A percentile compares a stretch with the other conserved stretches of the same genome.
phyloP scores from a whole-genome alignment of 2,888 invertebrate genomes.

The Cepaea hortensis region DNA sequence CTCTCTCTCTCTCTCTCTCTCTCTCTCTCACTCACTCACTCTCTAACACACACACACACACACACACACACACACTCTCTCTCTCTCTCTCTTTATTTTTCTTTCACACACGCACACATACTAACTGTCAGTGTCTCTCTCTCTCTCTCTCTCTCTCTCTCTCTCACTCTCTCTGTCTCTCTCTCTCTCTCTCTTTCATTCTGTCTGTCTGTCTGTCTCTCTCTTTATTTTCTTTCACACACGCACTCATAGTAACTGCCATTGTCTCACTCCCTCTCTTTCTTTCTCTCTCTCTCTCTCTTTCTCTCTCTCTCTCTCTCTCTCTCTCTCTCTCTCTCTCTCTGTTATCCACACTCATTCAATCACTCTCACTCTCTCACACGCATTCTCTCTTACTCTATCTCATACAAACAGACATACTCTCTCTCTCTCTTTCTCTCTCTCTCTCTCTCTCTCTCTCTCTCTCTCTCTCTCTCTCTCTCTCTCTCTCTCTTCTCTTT shows the following conservation, averaged over 20 bases:
- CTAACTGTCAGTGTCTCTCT: not conserved
- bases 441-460: too few species aligned
- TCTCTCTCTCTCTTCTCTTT: too few species aligned
- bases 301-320: constrained; percentile 19
- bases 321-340: too few species aligned
- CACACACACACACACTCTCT: not conserved
- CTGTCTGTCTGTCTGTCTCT: constrained; percentile 18
- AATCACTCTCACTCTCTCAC: not conserved
- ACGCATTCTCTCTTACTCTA: not conserved
- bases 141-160: not conserved
- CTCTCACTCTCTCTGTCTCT: not conserved
- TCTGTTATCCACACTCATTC: not conserved
- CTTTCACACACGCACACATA: not conserved
- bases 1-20: not conserved
- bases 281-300: constrained; percentile 11
- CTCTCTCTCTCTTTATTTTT: not conserved
- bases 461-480: too few species aligned
- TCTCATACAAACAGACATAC: not conserved
- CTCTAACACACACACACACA: too few species aligned
- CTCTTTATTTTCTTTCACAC: not conserved
- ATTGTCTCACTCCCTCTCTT: constrained; percentile 17
- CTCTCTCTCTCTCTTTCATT: not conserved
- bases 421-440: not conserved
- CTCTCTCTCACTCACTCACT: not conserved
- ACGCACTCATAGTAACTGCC: too few species aligned